Percentiles rank a stretch among this genome's conserved stretches.
phyloP scores from a whole-genome alignment of 2,888 invertebrate species.

The Hanleya hanleyi region DNA sequence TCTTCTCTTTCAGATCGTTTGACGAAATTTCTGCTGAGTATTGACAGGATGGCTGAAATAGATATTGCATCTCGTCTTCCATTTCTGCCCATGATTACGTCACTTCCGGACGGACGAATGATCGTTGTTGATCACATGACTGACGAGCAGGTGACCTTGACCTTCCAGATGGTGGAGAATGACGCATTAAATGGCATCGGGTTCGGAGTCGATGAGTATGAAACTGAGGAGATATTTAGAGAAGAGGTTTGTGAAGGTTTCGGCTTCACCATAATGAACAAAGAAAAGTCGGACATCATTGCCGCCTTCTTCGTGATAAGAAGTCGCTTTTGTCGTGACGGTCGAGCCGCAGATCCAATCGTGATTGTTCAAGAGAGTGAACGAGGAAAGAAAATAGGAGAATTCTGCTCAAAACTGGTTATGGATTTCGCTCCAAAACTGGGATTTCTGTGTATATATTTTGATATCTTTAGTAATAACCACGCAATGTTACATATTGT shows the following conservation, averaged over 20 bases:
- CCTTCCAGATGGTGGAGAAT: constrained; percentile 39
- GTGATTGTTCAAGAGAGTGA: constrained; percentile 40
- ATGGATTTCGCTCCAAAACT: constrained; percentile 42
- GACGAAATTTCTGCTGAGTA: too few relatives aligned
- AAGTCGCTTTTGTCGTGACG: constrained; percentile 48
- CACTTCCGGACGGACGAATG: constrained; percentile 37
- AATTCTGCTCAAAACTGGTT: constrained; percentile 41
- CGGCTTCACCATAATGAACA: constrained; percentile 33
- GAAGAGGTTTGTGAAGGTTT: constrained; percentile 36
- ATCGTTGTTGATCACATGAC: constrained; percentile 41
- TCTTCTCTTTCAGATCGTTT: too few relatives aligned
- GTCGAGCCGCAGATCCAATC: constrained; percentile 44
- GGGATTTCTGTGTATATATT: constrained; percentile 48
- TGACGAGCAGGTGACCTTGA: constrained; percentile 41
- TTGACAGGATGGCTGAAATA: background rate
- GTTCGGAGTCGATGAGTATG: constrained; percentile 45
- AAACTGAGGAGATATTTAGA: constrained; percentile 42
- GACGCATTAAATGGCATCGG: constrained; percentile 42
- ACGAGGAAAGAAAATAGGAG: constrained; percentile 42
- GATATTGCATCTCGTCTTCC: background rate
- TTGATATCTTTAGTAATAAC: constrained; percentile 52
- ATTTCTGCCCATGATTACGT: constrained; percentile 32
- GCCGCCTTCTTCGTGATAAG: constrained; percentile 40
- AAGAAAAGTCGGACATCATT: constrained; percentile 35
- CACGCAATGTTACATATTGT: constrained; percentile 44